phyloP scores from a whole-genome alignment of 2,113 vertebrate species.

The Glaucomys volans region DNA sequence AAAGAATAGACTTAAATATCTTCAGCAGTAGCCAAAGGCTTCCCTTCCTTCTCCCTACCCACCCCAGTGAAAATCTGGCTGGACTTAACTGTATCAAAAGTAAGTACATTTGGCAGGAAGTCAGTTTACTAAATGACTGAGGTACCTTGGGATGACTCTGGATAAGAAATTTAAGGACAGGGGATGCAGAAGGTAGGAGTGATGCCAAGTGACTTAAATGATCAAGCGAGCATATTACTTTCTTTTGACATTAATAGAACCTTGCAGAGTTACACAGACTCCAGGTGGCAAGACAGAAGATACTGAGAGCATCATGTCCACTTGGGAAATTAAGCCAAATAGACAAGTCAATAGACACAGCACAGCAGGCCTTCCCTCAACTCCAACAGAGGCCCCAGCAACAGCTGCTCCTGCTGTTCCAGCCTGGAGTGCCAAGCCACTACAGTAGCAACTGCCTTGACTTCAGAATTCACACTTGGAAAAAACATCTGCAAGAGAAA shows the following conservation, averaged over 20 bases:
- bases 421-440: conserved; percentile 5
- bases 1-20: background rate
- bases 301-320: conserved; percentile 21
- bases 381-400: conserved; percentile 14
- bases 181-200: background rate
- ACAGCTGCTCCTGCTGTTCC: conserved; percentile 33
- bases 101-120: conserved; percentile 40
- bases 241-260: conserved; percentile 68
- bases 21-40: conserved; percentile 13
- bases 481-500: conserved; percentile 56
- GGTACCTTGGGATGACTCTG: background rate
- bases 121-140: conserved; percentile 64
- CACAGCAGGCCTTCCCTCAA: conserved; percentile 36
- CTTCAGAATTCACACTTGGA: conserved; percentile 54
- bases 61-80: background rate
- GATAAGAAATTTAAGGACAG: conserved; percentile 29
- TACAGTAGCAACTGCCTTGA: background rate
- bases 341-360: conserved; percentile 40
- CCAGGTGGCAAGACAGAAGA: conserved; percentile 63
- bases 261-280: conserved; percentile 46
- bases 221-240: conserved; percentile 50
- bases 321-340: conserved; percentile 71
- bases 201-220: conserved; percentile 34
- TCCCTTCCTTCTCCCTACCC: background rate
- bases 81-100: conserved; percentile 60